Evolutionary conservation across 53 echinoderm and acorn worm genomes (phyloP).

Genomic region (Echinarachnius parma): DNA sequence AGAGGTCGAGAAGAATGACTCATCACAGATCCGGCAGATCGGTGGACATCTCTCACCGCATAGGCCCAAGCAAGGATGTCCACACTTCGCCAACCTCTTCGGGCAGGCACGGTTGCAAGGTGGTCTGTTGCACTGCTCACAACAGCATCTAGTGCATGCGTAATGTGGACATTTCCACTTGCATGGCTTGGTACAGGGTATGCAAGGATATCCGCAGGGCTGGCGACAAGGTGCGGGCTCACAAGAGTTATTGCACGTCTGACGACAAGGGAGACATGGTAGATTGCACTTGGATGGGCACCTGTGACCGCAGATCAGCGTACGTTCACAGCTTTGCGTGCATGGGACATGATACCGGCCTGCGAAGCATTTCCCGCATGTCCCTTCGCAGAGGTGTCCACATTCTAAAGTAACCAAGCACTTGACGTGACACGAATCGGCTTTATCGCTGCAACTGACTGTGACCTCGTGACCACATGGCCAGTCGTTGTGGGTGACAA

Average conservation of each 20-base stretch:
- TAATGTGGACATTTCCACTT: constrained; percentile 54
- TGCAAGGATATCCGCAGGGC: constrained; percentile 46
- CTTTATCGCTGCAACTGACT: constrained; percentile 20
- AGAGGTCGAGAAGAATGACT: too few relatives aligned
- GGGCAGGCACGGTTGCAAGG: constrained; percentile 43
- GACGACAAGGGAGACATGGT: constrained; percentile 58
- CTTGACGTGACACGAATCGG: background rate
- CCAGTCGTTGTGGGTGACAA: constrained; percentile 21
- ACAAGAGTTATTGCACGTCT: constrained; percentile 46
- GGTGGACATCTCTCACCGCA: constrained; percentile 88
- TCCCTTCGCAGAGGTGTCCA: constrained; percentile 65
- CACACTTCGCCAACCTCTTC: constrained; percentile 21
- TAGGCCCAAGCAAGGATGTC: constrained; percentile 74
- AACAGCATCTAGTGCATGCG: constrained; percentile 36
- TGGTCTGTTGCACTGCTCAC: constrained; percentile 39
- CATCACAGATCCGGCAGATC: constrained; percentile 64
- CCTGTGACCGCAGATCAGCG: constrained; percentile 64
- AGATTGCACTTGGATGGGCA: constrained; percentile 50
- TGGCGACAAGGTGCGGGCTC: constrained; percentile 44
- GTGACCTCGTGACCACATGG: constrained; percentile 50
- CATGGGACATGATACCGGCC: constrained; percentile 49
- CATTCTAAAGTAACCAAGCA: constrained; percentile 46
- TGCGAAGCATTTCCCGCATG: constrained; percentile 48
- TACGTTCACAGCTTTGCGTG: constrained; percentile 42
- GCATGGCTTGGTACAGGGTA: constrained; percentile 48